Base-by-base conservation (phyloP, 35 echinoderm and acorn worm genomes). In the Stichopus chloronotus region DNA sequence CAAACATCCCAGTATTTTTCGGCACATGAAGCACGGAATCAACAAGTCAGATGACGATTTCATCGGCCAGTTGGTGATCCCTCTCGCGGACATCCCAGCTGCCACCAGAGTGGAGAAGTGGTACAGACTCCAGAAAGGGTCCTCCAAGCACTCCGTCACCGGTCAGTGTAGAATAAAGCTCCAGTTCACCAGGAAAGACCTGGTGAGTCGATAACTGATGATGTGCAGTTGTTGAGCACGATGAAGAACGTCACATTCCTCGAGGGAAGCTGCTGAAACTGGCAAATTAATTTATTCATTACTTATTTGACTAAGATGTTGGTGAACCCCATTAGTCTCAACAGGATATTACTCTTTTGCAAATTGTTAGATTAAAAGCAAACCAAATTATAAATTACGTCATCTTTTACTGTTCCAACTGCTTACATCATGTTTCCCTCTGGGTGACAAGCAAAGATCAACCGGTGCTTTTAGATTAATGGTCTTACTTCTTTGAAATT, bases 11-110 rank as follows among this genome's bases (percentile, higher is more conserved):
- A 98, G 96, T 56, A 88, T 98, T 63, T 96, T 98, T 76, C 94
- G 96, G 9, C 96, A 98, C 84, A 91, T 98, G 92, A 98, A 96
- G 78, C 93, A 94, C 58, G 96, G 96, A 11, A 97, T 95, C 94
- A 94, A 91, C 80, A 98, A 98, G 78, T 87, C 77, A 22, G 95
- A 81, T 13, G 96, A 98, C 58, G 96, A 98, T 81, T 98, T 95
- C 87, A 83, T 98, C 22, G 96, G 96, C 7, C 92, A 98, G 72
- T 25, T 98, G 16, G 55, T 84, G 30, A 90, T 98, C 5, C 93
- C 96, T 25, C 93, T 98, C 4, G 21, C 58, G 14, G 95, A 98
- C 58, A 95, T 98, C 30, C 86, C 95, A 3, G 93, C 93, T 56
- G 93, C 92, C 8, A 91, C 92, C 9, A 76, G 90, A 5, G 88